These are phyloP conservation scores for Hydrozoanthus tunicans DNA, from an alignment of 64 coral and sea anemone genomes.

Conservation along the genomic window DNA sequence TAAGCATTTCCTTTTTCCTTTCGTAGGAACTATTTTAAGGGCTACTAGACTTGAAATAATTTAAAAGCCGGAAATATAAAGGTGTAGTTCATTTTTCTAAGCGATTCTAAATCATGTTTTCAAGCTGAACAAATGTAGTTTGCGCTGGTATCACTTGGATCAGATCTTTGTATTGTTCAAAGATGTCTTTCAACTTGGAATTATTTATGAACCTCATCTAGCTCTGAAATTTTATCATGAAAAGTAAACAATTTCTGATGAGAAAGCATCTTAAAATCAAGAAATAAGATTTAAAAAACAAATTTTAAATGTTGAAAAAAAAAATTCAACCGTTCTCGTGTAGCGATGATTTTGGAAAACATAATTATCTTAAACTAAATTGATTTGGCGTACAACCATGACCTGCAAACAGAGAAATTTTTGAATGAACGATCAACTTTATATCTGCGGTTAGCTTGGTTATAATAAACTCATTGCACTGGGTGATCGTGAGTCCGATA, in stretches of 20 bases:
- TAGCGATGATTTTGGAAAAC: neutral
- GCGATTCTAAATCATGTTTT: too few relatives aligned
- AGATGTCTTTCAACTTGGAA: neutral
- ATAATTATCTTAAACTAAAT: neutral
- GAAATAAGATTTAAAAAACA: neutral
- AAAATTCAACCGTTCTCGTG: neutral
- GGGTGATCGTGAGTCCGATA: slow-evolving; percentile 13
- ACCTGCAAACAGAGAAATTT: neutral
- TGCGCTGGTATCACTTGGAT: neutral
- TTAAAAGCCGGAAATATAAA: too few relatives aligned
- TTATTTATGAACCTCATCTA: neutral
- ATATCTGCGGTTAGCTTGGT: slow-evolving; percentile 1
- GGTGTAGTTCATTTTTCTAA: too few relatives aligned
- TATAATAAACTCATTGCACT: slow-evolving; percentile 37
- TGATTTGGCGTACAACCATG: neutral
- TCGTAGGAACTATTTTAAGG: too few relatives aligned
- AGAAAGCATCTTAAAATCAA: neutral
- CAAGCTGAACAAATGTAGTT: neutral
- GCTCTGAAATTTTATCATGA: neutral
- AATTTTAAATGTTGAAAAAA: neutral
- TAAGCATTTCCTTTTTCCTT: too few relatives aligned
- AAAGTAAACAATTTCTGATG: neutral
- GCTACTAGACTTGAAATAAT: too few relatives aligned
- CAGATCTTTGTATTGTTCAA: neutral
- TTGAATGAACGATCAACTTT: slow-evolving; percentile 12